phyloP scores from a whole-genome alignment of 2,113 vertebrate species.

The Megaceryle torquata region DNA sequence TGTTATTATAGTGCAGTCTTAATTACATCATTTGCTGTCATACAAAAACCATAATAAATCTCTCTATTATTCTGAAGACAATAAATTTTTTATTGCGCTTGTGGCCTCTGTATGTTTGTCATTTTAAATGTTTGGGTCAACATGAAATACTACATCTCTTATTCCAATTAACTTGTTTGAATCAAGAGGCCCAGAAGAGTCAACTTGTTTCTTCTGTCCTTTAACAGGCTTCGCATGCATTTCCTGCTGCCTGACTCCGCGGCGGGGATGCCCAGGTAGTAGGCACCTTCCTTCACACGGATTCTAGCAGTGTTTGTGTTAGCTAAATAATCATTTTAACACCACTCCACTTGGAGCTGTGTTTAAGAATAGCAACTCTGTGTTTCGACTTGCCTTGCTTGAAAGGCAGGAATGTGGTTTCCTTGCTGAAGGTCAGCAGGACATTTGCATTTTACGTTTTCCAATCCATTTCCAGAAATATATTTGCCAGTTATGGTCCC shows the following conservation, averaged over 20 bases:
- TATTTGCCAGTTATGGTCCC: neutral
- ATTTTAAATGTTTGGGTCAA: neutral
- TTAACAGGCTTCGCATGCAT: neutral
- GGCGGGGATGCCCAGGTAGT: neutral
- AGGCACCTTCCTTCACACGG: neutral
- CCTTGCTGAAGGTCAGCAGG: neutral
- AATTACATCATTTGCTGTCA: neutral
- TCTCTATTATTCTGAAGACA: constrained; percentile 2
- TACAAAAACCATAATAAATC: neutral
- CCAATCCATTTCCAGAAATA: neutral
- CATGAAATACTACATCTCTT: neutral
- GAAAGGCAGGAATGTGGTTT: neutral
- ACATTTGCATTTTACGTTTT: neutral
- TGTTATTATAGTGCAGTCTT: neutral
- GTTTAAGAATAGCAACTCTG: neutral
- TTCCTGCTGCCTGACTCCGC: neutral
- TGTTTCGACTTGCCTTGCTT: neutral
- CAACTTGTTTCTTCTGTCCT: neutral
- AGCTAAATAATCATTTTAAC: neutral
- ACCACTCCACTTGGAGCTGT: neutral
- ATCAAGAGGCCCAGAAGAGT: neutral
- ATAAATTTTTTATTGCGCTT: neutral
- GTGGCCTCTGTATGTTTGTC: neutral
- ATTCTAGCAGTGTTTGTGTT: neutral
- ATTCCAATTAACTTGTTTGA: neutral